Conservation (phyloP, 2,888 invertebrate genomes). For the Punctoribates punctum region DNA sequence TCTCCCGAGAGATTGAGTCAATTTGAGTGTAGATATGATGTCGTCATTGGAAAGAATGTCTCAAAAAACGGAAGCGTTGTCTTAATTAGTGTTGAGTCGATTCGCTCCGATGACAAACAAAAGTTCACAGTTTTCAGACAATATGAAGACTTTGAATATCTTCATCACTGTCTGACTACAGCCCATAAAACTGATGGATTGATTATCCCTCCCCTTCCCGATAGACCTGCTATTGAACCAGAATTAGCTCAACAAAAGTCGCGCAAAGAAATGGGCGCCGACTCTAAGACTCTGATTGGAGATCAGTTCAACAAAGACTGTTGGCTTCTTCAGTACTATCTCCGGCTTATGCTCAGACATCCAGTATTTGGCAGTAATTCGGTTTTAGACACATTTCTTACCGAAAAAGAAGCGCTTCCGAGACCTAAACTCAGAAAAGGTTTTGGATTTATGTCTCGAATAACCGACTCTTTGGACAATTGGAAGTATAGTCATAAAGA, state of each 20-base stretch:
- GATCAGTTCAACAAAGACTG: slow-evolving; percentile 56
- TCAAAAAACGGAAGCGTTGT: slow-evolving; percentile 23
- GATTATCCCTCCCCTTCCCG: slow-evolving; percentile 56
- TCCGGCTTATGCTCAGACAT: slow-evolving; percentile 52
- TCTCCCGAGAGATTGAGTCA: slow-evolving; percentile 14
- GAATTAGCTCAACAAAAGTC: slow-evolving; percentile 54
- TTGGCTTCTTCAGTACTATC: slow-evolving; percentile 54
- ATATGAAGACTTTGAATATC: slow-evolving; percentile 56
- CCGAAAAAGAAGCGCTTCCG: slow-evolving; percentile 53
- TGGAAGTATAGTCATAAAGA: slow-evolving; percentile 52
- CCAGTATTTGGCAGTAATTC: slow-evolving; percentile 52
- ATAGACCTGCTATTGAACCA: slow-evolving; percentile 53
- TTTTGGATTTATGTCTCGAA: slow-evolving; percentile 51
- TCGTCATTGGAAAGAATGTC: background rate
- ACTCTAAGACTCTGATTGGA: slow-evolving; percentile 53
- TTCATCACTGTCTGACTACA: slow-evolving; percentile 55
- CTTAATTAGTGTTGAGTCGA: background rate
- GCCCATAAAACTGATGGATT: slow-evolving; percentile 53
- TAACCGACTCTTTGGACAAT: slow-evolving; percentile 53
- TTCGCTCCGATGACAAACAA: slow-evolving; percentile 31
- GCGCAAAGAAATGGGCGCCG: slow-evolving; percentile 53
- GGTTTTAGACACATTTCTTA: slow-evolving; percentile 52
- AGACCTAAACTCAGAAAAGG: slow-evolving; percentile 52
- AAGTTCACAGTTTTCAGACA: slow-evolving; percentile 50
- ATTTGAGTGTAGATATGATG: background rate